Conservation (phyloP, 2,113 vertebrate species). For the Gasterosteus nipponicus region DNA sequence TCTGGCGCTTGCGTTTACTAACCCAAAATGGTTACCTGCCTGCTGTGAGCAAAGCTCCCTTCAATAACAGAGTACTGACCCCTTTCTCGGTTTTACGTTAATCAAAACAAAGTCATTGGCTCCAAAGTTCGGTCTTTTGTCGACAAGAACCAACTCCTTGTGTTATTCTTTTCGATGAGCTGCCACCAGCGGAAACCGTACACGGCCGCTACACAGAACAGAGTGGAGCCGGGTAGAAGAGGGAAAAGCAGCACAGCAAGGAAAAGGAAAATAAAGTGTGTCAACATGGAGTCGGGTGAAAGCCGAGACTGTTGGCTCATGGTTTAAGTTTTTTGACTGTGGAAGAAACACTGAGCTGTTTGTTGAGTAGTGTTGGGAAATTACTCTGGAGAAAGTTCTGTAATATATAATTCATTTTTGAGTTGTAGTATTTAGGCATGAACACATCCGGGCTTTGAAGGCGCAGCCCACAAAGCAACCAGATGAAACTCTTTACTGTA, state of each 20-base stretch:
- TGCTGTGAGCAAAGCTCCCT: too few relatives aligned
- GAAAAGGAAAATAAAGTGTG: conserved; percentile 36
- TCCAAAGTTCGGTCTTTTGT: conserved; percentile 9
- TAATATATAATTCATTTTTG: not conserved
- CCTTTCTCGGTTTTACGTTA: too few relatives aligned
- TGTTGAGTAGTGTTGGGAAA: not conserved
- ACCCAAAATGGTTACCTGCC: too few relatives aligned
- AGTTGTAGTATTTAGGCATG: not conserved
- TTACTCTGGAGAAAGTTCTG: not conserved
- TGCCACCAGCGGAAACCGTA: conserved; percentile 23
- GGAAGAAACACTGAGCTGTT: not conserved
- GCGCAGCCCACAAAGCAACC: conserved; percentile 2
- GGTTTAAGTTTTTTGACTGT: conserved; percentile 2
- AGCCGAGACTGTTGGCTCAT: conserved; percentile 2
- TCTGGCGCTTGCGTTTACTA: too few relatives aligned
- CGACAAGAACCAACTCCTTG: conserved; percentile 10
- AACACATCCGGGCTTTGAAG: not conserved
- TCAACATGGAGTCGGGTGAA: conserved; percentile 33
- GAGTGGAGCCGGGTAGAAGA: conserved; percentile 14
- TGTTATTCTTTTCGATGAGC: conserved; percentile 20
- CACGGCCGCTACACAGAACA: not conserved
- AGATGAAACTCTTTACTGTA: not conserved
- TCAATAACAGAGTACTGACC: too few relatives aligned
- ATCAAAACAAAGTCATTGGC: too few relatives aligned
- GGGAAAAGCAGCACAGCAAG: not conserved